Base-by-base conservation (phyloP, 2,113 vertebrate genomes). In the Ictalurus punctatus region DNA sequence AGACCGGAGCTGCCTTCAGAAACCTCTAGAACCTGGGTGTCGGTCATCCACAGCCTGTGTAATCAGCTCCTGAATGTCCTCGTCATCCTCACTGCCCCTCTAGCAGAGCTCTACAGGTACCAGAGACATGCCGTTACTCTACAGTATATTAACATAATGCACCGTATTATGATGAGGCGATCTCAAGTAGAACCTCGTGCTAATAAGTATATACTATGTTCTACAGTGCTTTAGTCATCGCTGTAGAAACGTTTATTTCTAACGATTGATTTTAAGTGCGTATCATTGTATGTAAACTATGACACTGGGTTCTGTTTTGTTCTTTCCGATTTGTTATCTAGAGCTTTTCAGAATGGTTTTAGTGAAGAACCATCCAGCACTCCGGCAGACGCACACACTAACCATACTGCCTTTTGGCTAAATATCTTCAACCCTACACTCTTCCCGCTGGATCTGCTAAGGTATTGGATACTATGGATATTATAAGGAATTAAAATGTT, bases 41-140 rank as follows among this genome's bases (percentile, higher is more conserved):
- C 88, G 89, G 95, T 95, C 93, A 97, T 99, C 92, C 97, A 99
- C 90, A 95, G 86, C 79, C 94, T 97, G 88, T 99, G 98, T 93
- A 97, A 97, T 89, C 96, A 95, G 91, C 95, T 99, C 54, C 94
- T 98, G 69, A 95, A 94, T 71, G 95, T 96, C 40, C 94, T 98
- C 85, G 91, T 95, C 67, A 89, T 98, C 93, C 94, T 96, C 92
- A 97, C 97, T 71, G 95, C 97, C 65, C 97, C 98, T 1, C 90
- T 99, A 63, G 92, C 96, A 76, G 93, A 94, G 87, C 93, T 99
- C 2, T 92, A 96, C 90, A 94, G 96, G 98, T 99, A 92, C 19
- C 21, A 34, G 63, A 85, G 78, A 86, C 65, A 61, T 8, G 12
- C 83, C 83, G 63, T 34, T 9, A n/a, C 19, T 12, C 25, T 25